phyloP scores from a whole-genome alignment of 1,140 invertebrate genomes.

The Atta texana region DNA sequence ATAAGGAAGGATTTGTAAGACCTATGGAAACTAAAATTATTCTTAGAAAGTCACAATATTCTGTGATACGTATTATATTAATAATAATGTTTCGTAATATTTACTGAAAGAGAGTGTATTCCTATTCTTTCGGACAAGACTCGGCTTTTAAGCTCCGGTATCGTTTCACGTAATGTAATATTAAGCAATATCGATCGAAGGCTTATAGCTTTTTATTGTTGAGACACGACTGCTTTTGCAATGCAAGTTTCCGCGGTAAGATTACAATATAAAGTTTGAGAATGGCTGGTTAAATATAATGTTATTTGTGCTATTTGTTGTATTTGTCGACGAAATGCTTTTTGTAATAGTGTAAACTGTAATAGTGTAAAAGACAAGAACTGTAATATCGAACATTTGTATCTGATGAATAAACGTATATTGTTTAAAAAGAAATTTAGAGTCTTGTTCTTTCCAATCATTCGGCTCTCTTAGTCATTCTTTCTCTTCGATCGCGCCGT shows the following conservation, averaged over 20 bases:
- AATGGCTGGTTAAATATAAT: constrained; percentile 75
- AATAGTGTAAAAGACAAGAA: constrained; percentile 11
- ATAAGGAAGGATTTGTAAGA: not conserved
- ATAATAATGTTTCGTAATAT: constrained; percentile 25
- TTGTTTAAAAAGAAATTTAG: constrained; percentile 53
- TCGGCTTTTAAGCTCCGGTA: constrained; percentile 13
- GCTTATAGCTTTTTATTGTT: constrained; percentile 32
- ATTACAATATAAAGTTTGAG: constrained; percentile 73
- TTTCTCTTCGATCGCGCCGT: constrained; percentile 18
- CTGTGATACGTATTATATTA: constrained; percentile 66
- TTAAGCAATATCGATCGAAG: constrained; percentile 13
- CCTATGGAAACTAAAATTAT: constrained; percentile 7
- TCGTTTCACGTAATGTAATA: constrained; percentile 35
- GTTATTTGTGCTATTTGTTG: constrained; percentile 52
- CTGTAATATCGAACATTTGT: constrained; percentile 71
- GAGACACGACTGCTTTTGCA: constrained; percentile 35
- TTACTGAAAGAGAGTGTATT: constrained; percentile 14
- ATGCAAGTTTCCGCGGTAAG: constrained; percentile 4
- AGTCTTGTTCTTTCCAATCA: constrained; percentile 68
- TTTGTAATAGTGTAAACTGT: constrained; percentile 49
- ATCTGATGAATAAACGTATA: constrained; percentile 77
- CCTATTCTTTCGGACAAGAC: constrained; percentile 13
- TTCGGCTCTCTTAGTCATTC: not conserved
- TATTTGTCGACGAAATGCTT: constrained; percentile 41
- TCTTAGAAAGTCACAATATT: constrained; percentile 57